These are phyloP conservation scores for Cnemophilus loriae DNA, from an alignment of 2,113 vertebrate species.

Conservation along the genomic window DNA sequence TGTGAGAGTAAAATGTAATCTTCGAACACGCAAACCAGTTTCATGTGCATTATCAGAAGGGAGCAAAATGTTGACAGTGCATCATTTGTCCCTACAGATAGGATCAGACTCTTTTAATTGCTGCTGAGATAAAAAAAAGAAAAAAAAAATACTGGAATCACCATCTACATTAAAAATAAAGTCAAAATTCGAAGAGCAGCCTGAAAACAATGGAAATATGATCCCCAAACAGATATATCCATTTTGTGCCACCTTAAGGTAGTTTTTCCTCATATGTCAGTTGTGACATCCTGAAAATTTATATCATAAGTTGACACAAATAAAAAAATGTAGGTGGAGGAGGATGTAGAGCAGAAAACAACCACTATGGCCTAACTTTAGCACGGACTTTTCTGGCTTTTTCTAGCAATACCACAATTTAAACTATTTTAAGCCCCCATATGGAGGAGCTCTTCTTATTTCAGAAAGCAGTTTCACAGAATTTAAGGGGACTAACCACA, in stretches of 20 bases:
- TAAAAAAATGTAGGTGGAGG: background rate
- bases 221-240: background rate
- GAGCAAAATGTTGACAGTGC: conserved; percentile 49
- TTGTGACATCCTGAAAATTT: background rate
- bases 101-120: conserved; percentile 56
- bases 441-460: background rate
- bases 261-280: background rate
- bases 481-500: background rate
- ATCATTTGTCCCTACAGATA: conserved; percentile 69
- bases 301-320: background rate
- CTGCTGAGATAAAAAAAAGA: background rate
- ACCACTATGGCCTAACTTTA: background rate
- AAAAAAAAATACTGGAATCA: background rate
- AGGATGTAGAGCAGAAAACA: background rate
- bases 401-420: conserved; percentile 15
- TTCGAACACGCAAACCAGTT: conserved; percentile 64
- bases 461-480: background rate
- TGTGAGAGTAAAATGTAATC: conserved; percentile 70
- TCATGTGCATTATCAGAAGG: conserved; percentile 61
- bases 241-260: background rate
- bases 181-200: background rate
- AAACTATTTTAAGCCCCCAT: conserved; percentile 20
- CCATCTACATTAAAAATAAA: background rate
- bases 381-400: conserved; percentile 24
- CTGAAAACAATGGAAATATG: background rate